Evolutionary conservation across 2,888 invertebrate genomes (phyloP).

Genomic region (Pilophorus perplexus): DNA sequence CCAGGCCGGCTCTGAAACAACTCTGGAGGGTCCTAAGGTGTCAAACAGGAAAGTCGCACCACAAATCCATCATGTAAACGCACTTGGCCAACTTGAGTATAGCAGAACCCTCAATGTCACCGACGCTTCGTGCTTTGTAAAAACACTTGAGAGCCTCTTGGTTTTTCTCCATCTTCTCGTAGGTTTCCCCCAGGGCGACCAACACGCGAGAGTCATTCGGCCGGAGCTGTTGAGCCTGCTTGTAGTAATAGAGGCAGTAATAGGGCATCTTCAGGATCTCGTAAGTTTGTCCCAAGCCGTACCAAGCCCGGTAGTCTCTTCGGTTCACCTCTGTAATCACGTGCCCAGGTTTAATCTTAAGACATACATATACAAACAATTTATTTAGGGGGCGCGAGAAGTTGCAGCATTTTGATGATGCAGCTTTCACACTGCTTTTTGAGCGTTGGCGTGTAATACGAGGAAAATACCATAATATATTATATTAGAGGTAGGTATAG

Average conservation of each 20-base stretch:
- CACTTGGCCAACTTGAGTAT: constrained; percentile 89
- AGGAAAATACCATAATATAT: no score
- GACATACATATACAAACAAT: neutral
- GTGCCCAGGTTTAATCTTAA: no score
- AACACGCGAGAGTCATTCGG: constrained; percentile 97
- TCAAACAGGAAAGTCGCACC: neutral
- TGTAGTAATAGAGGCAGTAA: constrained; percentile 95
- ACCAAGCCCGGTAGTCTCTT: constrained; percentile 96
- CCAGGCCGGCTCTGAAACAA: no score
- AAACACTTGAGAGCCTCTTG: constrained; percentile 97
- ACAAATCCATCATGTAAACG: neutral
- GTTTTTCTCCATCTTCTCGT: constrained; percentile 87
- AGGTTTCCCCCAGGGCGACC: constrained; percentile 93
- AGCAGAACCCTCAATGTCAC: constrained; percentile 95
- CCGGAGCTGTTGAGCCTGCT: constrained; percentile 81
- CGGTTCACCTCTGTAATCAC: constrained; percentile 77
- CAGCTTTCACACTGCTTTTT: no score
- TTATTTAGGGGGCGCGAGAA: no score
- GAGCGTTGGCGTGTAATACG: no score
- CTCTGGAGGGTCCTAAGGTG: no score
- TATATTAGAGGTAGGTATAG: no score
- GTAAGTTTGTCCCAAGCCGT: constrained; percentile 97
- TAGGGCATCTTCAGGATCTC: constrained; percentile 95
- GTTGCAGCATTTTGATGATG: no score
- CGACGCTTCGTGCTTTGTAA: constrained; percentile 91